phyloP scores from a whole-genome alignment of 2,888 invertebrate genomes.

The Rapana venosa region DNA sequence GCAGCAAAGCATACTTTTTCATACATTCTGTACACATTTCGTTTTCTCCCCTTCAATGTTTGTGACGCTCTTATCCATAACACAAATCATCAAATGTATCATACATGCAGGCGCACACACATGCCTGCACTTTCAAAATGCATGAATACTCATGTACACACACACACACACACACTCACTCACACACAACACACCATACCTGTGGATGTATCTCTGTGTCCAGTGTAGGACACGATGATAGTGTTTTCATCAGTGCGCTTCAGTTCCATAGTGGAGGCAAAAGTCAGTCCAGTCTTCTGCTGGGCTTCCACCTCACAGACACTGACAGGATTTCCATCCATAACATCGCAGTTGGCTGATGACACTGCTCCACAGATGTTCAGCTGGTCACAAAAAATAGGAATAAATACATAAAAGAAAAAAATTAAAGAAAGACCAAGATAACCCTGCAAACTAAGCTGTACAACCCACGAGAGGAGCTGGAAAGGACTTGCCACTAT shows the following conservation, averaged over 20 bases:
- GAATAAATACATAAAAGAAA: neutral
- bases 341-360: constrained; percentile 50
- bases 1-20: no score
- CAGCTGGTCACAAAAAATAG: constrained; percentile 56
- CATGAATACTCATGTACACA: neutral
- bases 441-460: no score
- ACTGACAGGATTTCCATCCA: constrained; percentile 51
- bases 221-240: constrained; percentile 61
- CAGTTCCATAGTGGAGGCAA: constrained; percentile 50
- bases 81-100: neutral
- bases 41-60: neutral
- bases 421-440: neutral
- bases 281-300: constrained; percentile 51
- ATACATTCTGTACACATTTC: no score
- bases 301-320: constrained; percentile 60
- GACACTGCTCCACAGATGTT: constrained; percentile 65
- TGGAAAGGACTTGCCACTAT: no score
- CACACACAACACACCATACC: neutral
- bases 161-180: neutral
- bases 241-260: constrained; percentile 63
- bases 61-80: neutral
- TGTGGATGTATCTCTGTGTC: constrained; percentile 41
- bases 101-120: constrained; percentile 1
- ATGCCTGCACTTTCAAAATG: neutral
- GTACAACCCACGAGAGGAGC: no score